These are phyloP conservation scores for Odontamblyopus rebecca DNA, from an alignment of 2,797 vertebrate species.

Conservation along the genomic window DNA sequence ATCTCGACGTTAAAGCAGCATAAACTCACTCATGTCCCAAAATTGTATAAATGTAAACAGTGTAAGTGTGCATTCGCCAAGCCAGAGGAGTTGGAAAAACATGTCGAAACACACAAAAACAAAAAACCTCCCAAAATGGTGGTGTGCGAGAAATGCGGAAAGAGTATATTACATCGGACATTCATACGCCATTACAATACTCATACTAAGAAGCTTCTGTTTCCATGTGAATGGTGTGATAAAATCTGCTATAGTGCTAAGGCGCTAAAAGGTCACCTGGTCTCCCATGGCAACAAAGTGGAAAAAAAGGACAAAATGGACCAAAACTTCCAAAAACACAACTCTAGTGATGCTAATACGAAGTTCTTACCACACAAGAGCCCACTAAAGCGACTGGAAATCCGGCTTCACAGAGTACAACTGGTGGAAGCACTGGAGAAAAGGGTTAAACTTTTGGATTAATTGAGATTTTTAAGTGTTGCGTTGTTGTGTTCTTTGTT, in stretches of 20 bases:
- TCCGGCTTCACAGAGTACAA: not conserved
- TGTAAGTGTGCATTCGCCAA: not conserved
- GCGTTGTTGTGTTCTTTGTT: no score
- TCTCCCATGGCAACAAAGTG: not conserved
- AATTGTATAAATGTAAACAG: not conserved
- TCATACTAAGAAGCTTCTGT: not conserved
- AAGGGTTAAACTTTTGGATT: not conserved
- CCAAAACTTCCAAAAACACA: not conserved
- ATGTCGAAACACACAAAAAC: not conserved
- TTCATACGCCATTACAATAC: not conserved
- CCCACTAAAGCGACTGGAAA: not conserved
- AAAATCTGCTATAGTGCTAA: not conserved
- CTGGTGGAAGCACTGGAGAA: not conserved
- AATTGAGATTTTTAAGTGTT: no score
- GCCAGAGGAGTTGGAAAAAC: not conserved
- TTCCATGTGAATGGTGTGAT: not conserved
- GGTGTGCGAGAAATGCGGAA: not conserved
- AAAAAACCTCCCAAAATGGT: not conserved
- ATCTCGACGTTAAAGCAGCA: not conserved
- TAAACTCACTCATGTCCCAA: not conserved
- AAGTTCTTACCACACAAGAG: not conserved
- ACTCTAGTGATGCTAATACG: not conserved
- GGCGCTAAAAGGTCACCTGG: not conserved
- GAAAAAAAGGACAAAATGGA: not conserved
- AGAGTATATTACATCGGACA: accelerated